Conservation (phyloP, 2,888 invertebrate genomes). For the Cenopis cana region DNA sequence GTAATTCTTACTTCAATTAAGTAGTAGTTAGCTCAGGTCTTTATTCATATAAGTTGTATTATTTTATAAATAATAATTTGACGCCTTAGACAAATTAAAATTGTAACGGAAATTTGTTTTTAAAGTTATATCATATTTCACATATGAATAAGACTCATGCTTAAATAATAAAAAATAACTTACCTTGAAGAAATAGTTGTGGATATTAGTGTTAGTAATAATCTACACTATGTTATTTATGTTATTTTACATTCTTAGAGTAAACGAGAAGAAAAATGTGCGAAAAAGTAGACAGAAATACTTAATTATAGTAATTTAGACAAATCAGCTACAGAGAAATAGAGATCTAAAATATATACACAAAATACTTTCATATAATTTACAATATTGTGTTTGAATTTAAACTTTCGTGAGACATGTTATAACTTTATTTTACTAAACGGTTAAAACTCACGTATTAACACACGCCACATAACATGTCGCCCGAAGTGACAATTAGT, state of each 20-base stretch:
- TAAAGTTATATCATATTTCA: not conserved
- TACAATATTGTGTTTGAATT: too few relatives aligned
- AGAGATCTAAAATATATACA: not conserved
- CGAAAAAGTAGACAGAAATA: conserved; percentile 70
- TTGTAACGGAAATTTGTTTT: too few relatives aligned
- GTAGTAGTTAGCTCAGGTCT: too few relatives aligned
- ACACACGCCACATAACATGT: too few relatives aligned
- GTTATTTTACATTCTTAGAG: conserved; percentile 17
- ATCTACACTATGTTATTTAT: conserved; percentile 7
- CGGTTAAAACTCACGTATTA: too few relatives aligned
- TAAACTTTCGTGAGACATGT: too few relatives aligned
- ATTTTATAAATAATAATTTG: too few relatives aligned
- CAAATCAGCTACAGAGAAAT: not conserved
- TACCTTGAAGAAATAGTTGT: conserved; percentile 15
- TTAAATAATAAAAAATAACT: conserved; percentile 2
- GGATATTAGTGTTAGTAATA: conserved; percentile 23
- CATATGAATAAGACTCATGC: not conserved
- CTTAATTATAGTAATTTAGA: conserved; percentile 40
- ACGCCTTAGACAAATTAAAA: too few relatives aligned
- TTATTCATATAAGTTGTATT: too few relatives aligned
- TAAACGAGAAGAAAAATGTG: conserved; percentile 75
- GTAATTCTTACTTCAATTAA: too few relatives aligned
- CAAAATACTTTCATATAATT: not conserved
- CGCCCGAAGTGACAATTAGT: too few relatives aligned
- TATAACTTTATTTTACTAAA: too few relatives aligned